Evolutionary conservation across 2,888 invertebrate genomes (phyloP), one percentile per base, ranked within the genome.

Genomic region (Heliconius cydno): DNA sequence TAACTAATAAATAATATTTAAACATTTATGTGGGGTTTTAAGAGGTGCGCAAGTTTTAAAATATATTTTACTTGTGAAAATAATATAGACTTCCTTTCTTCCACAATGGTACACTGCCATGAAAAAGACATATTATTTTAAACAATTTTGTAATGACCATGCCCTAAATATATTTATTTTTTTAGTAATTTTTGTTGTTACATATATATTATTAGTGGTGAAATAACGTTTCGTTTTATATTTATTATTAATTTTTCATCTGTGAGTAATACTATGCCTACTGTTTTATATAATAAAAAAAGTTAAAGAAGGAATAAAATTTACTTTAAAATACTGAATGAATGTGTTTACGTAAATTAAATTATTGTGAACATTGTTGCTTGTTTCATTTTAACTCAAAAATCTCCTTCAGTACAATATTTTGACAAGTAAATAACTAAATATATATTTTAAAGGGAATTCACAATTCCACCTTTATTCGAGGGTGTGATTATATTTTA

Each of bases 311-410:
- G 10, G 19, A 60, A n/a, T 60, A n/a, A n/a, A n/a, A n/a, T 60
- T 60, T 60, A 60, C 60, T 60, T 60, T 22, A 41, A 66, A 66
- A 75, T 65, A 60, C 60, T 77, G 60, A 70, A 72, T 79, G 75
- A 78, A 79, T 82, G 78, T 78, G 79, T 81, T 81, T 81, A 74
- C 76, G 25, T 77, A 73, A 82, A 74, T 81, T 77, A 79, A 82
- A 76, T 52, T 78, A 80, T 74, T 79, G 79, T 75, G 70, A 76
- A 75, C 38, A 76, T 78, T 38, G 25, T 78, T 52, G 28, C 52
- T 57, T 73, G 65, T 77, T 80, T 77, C 57, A 66, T 66, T 67
- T 65, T 41, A 28, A 22, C 15, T 63, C 7, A 19, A 46, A 71
- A 25, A 13, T 1, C 13, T 70, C 19, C 1, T 46, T 46, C 28